phyloP scores from a whole-genome alignment of 2,888 invertebrate species.

The Campaea margaritaria region DNA sequence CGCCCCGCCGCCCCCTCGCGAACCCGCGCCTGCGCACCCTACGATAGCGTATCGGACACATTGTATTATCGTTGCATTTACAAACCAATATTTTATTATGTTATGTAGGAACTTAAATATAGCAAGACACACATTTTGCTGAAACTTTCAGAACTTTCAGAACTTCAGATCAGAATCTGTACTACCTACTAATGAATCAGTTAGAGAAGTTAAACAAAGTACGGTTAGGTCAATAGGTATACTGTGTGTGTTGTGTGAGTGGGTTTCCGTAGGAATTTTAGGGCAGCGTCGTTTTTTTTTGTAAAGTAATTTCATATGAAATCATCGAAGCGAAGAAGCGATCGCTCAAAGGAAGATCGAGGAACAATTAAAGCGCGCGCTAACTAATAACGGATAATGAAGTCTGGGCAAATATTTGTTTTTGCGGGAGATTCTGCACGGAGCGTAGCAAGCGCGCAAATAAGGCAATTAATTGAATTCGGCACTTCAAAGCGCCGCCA shows the following conservation, averaged over 20 bases:
- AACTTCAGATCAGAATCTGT: too few species aligned
- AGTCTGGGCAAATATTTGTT: conserved; percentile 82
- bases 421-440: conserved; percentile 76
- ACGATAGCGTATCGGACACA: conserved; percentile 65
- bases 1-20: conserved; percentile 45
- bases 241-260: too few species aligned
- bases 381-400: conserved; percentile 81
- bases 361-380: conserved; percentile 68
- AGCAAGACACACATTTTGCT: background rate
- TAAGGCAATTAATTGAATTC: conserved; percentile 85
- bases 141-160: too few species aligned
- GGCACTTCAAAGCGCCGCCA: conserved; percentile 79
- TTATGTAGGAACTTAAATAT: background rate
- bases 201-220: background rate
- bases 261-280: too few species aligned
- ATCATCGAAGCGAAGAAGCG: background rate
- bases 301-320: background rate
- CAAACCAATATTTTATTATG: conserved; percentile 2
- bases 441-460: conserved; percentile 73
- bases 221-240: background rate
- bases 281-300: too few species aligned
- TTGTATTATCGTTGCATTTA: conserved; percentile 27
- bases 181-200: background rate
- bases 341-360: conserved; percentile 39
- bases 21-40: conserved; percentile 18